Conservation (phyloP, 1,140 invertebrate species). For the Odontomachus brunneus region DNA sequence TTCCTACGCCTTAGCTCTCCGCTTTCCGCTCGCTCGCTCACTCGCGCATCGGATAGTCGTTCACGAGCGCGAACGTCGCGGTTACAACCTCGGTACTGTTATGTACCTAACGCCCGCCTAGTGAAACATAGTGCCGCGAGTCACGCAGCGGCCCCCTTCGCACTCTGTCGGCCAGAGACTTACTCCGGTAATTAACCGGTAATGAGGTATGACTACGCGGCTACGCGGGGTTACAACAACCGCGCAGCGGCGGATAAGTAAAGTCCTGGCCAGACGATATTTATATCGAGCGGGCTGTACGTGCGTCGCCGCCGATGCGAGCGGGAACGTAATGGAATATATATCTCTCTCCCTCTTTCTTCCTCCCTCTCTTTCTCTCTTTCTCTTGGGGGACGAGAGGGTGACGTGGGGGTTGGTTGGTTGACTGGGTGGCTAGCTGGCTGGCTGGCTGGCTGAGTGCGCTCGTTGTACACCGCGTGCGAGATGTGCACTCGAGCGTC, state of each 20-base stretch:
- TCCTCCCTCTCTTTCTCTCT: not conserved
- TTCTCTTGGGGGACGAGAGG: not conserved
- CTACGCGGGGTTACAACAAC: constrained; percentile 51
- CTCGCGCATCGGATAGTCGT: constrained; percentile 9
- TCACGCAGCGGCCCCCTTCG: constrained; percentile 66
- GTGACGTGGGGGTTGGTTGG: constrained; percentile 22
- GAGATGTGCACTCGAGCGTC: constrained; percentile 5
- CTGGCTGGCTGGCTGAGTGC: constrained; percentile 11
- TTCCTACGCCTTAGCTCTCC: not conserved
- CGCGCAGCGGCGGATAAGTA: constrained; percentile 61
- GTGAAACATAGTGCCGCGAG: constrained; percentile 68
- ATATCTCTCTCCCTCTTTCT: constrained; percentile 48
- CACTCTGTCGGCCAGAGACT: constrained; percentile 61
- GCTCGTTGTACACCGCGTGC: constrained; percentile 24
- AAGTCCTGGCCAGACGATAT: constrained; percentile 52
- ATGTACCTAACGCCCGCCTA: constrained; percentile 45
- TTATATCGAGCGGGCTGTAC: too few relatives aligned
- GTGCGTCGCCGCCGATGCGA: not conserved
- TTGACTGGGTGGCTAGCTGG: constrained; percentile 20
- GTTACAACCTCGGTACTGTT: constrained; percentile 55
- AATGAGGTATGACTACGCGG: constrained; percentile 72
- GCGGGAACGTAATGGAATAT: constrained; percentile 67
- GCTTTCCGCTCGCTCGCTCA: not conserved
- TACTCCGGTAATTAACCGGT: constrained; percentile 75
- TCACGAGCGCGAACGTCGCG: constrained; percentile 21